A percentile compares a stretch with the other conserved stretches of the same genome.
These are phyloP conservation scores for Tenthredo livida DNA, from an alignment of 2,888 invertebrate genomes.

Conservation along the genomic window DNA sequence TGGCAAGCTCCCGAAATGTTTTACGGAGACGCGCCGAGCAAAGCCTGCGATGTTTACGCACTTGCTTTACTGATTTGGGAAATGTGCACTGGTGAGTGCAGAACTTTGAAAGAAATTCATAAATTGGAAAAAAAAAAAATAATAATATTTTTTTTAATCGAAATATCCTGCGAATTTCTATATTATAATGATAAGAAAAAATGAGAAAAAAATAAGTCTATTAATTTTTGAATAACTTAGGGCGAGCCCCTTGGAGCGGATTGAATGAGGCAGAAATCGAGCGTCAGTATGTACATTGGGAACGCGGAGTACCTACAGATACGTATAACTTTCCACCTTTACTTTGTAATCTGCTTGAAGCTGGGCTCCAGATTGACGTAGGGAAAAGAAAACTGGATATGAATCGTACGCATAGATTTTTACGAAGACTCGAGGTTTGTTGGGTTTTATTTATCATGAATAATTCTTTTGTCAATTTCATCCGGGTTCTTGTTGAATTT, in stretches of 20 bases:
- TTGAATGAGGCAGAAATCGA: conserved; percentile 65
- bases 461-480: not conserved
- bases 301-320: conserved; percentile 64
- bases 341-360: conserved; percentile 67
- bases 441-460: not conserved
- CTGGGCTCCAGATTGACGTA: conserved; percentile 69
- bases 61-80: conserved; percentile 71
- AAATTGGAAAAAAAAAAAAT: not conserved
- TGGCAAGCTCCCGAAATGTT: conserved; percentile 72
- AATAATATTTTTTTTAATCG: not conserved
- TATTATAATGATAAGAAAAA: not conserved
- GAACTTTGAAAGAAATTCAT: not conserved
- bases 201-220: not conserved
- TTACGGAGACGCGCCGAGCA: conserved; percentile 60
- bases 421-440: conserved; percentile 69
- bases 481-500: conserved; percentile 24
- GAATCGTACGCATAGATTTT: conserved; percentile 68
- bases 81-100: conserved; percentile 71
- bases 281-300: conserved; percentile 64
- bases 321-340: conserved; percentile 68
- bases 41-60: conserved; percentile 70
- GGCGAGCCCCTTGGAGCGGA: conserved; percentile 68
- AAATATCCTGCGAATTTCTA: not conserved
- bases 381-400: conserved; percentile 69
- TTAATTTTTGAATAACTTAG: conserved; percentile 58